Conservation (phyloP, 2,888 invertebrate species). For the Serripes groenlandicus region DNA sequence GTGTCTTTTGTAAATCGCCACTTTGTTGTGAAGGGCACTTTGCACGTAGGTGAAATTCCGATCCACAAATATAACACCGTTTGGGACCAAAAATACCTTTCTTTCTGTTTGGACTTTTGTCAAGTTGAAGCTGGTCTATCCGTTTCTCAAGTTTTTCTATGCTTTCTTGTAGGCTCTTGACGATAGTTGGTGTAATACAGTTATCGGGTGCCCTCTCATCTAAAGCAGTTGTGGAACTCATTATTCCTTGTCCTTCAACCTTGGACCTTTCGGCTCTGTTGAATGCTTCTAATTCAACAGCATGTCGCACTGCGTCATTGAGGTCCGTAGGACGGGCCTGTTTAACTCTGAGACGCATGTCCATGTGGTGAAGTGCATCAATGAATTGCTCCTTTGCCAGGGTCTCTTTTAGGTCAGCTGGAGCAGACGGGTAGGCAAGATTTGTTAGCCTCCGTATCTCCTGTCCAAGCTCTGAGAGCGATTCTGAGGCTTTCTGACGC, state of each 20-base stretch:
- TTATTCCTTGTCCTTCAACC: neutral
- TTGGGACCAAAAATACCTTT: neutral
- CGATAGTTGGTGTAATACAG: neutral
- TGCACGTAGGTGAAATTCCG: neutral
- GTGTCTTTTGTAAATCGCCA: neutral
- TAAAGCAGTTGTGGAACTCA: neutral
- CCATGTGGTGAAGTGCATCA: neutral
- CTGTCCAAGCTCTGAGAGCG: neutral
- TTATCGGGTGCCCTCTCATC: neutral
- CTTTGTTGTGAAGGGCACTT: neutral
- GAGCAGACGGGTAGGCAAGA: neutral
- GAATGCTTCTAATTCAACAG: neutral
- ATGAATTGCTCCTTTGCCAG: slow-evolving; percentile 1
- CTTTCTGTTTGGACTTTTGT: neutral
- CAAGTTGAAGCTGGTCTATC: neutral
- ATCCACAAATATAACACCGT: neutral
- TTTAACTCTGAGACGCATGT: neutral
- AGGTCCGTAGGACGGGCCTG: neutral
- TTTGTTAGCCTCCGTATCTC: neutral
- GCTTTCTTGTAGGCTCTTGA: neutral
- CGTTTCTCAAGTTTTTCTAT: neutral
- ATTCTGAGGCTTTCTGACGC: neutral
- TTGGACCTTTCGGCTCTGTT: neutral
- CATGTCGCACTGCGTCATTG: neutral
- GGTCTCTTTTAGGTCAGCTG: neutral